A percentile compares a stretch with the other conserved stretches of the same genome.
Evolutionary conservation across 2,888 invertebrate species (phyloP).

Genomic region (Napeogenes sylphis): DNA sequence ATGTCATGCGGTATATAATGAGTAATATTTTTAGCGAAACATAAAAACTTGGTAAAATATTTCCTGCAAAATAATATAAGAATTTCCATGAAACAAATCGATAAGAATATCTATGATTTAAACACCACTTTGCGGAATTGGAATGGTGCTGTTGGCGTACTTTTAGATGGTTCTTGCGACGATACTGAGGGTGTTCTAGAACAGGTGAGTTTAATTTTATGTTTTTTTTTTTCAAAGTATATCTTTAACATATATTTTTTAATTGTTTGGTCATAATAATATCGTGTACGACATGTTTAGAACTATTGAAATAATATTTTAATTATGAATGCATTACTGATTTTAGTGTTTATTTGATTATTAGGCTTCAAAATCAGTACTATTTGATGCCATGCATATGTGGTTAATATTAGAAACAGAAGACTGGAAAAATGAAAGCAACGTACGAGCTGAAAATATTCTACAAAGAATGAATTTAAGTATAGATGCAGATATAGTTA

Average conservation of each 20-base stretch:
- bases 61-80: slow-evolving; percentile 36
- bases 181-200: slow-evolving; percentile 34
- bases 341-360: neutral
- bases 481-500: slow-evolving; percentile 52
- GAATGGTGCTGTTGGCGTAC: slow-evolving; percentile 43
- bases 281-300: too few species aligned
- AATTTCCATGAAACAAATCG: slow-evolving; percentile 37
- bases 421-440: slow-evolving; percentile 12
- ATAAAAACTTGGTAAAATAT: slow-evolving; percentile 30
- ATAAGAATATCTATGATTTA: slow-evolving; percentile 24
- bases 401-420: slow-evolving; percentile 49
- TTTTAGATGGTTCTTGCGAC: slow-evolving; percentile 47
- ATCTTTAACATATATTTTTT: too few species aligned
- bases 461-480: slow-evolving; percentile 53
- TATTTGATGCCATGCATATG: slow-evolving; percentile 50
- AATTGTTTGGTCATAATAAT: too few species aligned
- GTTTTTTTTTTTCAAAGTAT: neutral
- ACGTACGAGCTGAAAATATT: slow-evolving; percentile 32
- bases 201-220: slow-evolving; percentile 35
- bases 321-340: too few species aligned
- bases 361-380: slow-evolving; percentile 49
- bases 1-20: too few species aligned
- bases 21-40: slow-evolving; percentile 30
- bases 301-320: too few species aligned
- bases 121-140: slow-evolving; percentile 37